Conservation (phyloP, 2,113 vertebrate genomes). For the Polypterus senegalus region DNA sequence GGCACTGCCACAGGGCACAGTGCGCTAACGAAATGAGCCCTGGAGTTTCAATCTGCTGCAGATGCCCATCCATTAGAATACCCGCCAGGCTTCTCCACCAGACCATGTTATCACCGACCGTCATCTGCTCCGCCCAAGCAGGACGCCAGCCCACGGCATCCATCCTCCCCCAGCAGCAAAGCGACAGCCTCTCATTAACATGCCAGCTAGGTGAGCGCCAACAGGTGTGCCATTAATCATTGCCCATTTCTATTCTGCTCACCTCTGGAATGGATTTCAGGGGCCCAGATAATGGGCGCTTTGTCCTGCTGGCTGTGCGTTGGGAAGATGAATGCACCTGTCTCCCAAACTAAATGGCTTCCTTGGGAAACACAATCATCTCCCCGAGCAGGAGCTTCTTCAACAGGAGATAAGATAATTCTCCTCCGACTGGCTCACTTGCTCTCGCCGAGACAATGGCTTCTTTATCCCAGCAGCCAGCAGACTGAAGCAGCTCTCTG, state of each 20-base stretch:
- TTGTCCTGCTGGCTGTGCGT: slow-evolving; percentile 45
- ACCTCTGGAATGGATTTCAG: slow-evolving; percentile 33
- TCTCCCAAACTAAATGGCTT: slow-evolving; percentile 58
- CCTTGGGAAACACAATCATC: slow-evolving; percentile 43
- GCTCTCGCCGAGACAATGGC: too few relatives aligned
- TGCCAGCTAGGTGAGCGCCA: slow-evolving; percentile 28
- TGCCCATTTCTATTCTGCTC: slow-evolving; percentile 31
- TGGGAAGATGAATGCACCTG: slow-evolving; percentile 60
- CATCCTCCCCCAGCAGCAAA: too few relatives aligned
- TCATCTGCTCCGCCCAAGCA: too few relatives aligned
- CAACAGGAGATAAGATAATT: slow-evolving; percentile 46
- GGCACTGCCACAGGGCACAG: too few relatives aligned
- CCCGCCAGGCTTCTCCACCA: too few relatives aligned
- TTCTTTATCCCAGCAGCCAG: too few relatives aligned
- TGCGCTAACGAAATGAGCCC: too few relatives aligned
- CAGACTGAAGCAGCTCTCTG: too few relatives aligned
- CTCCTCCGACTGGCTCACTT: slow-evolving; percentile 15
- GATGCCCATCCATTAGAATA: too few relatives aligned
- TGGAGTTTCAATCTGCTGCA: too few relatives aligned
- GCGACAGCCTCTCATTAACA: slow-evolving; percentile 22
- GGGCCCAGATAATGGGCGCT: slow-evolving; percentile 37
- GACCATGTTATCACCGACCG: too few relatives aligned
- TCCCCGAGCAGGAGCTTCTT: slow-evolving; percentile 25
- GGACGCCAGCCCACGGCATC: too few relatives aligned
- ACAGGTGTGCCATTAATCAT: slow-evolving; percentile 52